A percentile compares a stretch with the other conserved stretches of the same genome.
phyloP scores from a whole-genome alignment of 2,113 vertebrate genomes.

The Motacilla tschutschensis region DNA sequence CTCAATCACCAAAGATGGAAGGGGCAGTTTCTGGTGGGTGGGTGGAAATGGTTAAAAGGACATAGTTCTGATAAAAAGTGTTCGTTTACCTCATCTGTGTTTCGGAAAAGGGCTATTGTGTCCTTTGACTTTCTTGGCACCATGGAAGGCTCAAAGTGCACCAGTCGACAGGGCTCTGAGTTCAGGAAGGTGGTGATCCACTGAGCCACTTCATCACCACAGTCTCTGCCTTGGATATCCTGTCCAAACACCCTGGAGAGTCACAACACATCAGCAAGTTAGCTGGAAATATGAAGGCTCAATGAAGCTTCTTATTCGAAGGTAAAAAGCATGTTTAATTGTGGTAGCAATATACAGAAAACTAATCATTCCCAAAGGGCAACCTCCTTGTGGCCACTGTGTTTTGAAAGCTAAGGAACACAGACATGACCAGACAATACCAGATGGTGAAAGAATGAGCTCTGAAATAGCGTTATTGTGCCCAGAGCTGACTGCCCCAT shows the following conservation, averaged over 20 bases:
- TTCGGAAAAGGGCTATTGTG: constrained; percentile 3
- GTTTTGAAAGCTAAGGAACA: not conserved
- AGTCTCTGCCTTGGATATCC: constrained; percentile 86
- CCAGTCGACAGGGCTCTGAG: constrained; percentile 74
- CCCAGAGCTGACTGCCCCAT: not conserved
- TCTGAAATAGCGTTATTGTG: not conserved
- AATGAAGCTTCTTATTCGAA: not conserved
- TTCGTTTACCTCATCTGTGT: constrained; percentile 59
- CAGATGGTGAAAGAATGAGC: not conserved
- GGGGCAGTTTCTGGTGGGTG: not conserved
- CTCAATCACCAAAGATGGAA: not conserved
- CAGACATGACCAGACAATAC: rapidly evolving
- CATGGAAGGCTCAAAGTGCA: constrained; percentile 87
- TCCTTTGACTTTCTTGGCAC: constrained; percentile 64
- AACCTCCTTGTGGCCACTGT: not conserved
- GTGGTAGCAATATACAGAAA: not conserved
- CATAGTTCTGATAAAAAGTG: not conserved
- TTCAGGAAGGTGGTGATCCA: constrained; percentile 84
- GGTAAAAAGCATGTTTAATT: not conserved
- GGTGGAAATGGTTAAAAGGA: not conserved
- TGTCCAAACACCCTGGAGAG: constrained; percentile 75
- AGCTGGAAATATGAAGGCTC: not conserved
- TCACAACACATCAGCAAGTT: not conserved
- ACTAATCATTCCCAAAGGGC: rapidly evolving
- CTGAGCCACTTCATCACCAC: constrained; percentile 80